Evolutionary conservation across 1,140 invertebrate species (phyloP).

Genomic region (Rhagoletis zephyria): DNA sequence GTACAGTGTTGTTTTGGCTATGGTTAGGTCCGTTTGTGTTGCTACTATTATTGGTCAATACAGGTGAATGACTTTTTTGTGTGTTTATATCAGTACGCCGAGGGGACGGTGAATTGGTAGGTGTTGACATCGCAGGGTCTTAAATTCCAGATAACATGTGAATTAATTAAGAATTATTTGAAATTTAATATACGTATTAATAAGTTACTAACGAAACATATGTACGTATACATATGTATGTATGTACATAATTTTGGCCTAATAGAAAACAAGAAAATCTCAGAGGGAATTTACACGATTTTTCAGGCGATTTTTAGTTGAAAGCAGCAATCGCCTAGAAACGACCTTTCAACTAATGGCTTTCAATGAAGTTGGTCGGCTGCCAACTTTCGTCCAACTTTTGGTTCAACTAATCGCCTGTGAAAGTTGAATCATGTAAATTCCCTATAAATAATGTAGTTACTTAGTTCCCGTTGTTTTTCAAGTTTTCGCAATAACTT

Average conservation of each 20-base stretch:
- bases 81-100: slow-evolving; percentile 67
- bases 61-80: slow-evolving; percentile 57
- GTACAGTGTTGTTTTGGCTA: slow-evolving; percentile 4
- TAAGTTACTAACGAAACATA: too few species aligned
- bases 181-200: too few species aligned
- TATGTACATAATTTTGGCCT: not conserved
- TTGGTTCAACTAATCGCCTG: too few species aligned
- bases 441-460: too few species aligned
- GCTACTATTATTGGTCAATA: slow-evolving; percentile 52
- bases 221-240: not conserved
- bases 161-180: too few species aligned
- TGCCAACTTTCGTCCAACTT: too few species aligned
- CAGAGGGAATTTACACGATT: not conserved
- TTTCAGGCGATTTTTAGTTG: too few species aligned
- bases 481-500: slow-evolving; percentile 84
- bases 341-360: too few species aligned
- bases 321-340: too few species aligned
- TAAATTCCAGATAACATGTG: not conserved
- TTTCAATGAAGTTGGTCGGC: too few species aligned
- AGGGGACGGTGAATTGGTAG: slow-evolving; percentile 69
- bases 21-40: slow-evolving; percentile 20
- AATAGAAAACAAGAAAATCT: slow-evolving; percentile 59
- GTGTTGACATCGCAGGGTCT: slow-evolving; percentile 65
- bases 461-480: slow-evolving; percentile 77
- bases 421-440: too few species aligned